These are phyloP conservation scores for Pseudolycoriella hygida DNA, from an alignment of 2,888 invertebrate species.

Conservation along the genomic window DNA sequence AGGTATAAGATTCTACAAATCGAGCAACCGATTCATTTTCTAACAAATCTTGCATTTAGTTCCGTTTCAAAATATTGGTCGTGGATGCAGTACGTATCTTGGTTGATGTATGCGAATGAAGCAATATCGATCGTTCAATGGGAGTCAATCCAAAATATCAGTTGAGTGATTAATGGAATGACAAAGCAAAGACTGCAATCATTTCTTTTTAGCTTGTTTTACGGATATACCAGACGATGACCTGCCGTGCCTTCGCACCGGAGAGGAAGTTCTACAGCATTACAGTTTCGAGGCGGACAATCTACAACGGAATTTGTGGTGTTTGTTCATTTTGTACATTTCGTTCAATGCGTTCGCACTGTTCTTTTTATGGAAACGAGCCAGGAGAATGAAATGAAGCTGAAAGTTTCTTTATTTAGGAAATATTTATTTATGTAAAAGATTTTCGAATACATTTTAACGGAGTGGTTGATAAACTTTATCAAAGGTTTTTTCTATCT, in stretches of 20 bases:
- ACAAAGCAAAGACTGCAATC: too few relatives aligned
- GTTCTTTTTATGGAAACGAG: slow-evolving; percentile 44
- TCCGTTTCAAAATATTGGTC: not conserved
- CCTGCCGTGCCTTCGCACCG: slow-evolving; percentile 53
- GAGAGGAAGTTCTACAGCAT: slow-evolving; percentile 49
- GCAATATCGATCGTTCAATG: slow-evolving; percentile 68
- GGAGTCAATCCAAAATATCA: slow-evolving; percentile 54
- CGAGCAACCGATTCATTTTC: too few relatives aligned
- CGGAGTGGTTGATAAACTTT: too few relatives aligned
- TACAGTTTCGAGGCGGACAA: slow-evolving; percentile 51
- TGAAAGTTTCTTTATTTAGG: too few relatives aligned
- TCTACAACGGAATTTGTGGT: slow-evolving; percentile 44
- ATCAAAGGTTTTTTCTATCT: too few relatives aligned
- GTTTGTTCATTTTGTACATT: slow-evolving; percentile 44
- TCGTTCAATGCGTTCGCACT: slow-evolving; percentile 56
- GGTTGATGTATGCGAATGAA: slow-evolving; percentile 77
- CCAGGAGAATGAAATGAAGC: slow-evolving; percentile 40
- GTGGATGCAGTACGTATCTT: slow-evolving; percentile 26
- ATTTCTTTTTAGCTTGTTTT: slow-evolving; percentile 36
- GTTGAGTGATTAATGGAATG: slow-evolving; percentile 25
- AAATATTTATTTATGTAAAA: too few relatives aligned
- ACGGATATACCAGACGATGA: slow-evolving; percentile 30
- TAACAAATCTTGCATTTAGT: too few relatives aligned
- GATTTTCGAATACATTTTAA: too few relatives aligned
- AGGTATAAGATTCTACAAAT: slow-evolving; percentile 33